Conservation (phyloP, 2,113 vertebrate genomes). For the Ardeotis arabs region DNA sequence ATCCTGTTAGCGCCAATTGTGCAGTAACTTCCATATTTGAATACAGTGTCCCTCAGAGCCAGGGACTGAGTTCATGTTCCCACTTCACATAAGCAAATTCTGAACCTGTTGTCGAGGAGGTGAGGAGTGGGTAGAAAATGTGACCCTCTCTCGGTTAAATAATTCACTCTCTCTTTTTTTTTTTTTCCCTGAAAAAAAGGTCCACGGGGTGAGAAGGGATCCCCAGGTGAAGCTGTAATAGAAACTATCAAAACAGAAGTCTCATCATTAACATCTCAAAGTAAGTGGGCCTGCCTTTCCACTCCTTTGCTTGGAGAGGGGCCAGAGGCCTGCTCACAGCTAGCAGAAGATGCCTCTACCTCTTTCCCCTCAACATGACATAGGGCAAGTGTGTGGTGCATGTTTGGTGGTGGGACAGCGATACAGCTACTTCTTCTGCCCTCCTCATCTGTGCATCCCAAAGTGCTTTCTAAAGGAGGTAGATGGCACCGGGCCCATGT, state of each 20-base stretch:
- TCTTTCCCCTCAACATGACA: neutral
- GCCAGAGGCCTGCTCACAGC: neutral
- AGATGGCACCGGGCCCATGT: neutral
- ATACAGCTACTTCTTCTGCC: neutral
- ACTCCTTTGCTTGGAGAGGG: neutral
- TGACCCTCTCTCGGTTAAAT: neutral
- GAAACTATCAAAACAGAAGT: constrained; percentile 62
- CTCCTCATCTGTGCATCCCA: neutral
- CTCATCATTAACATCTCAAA: constrained; percentile 47
- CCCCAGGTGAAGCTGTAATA: constrained; percentile 73
- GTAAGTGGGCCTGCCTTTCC: constrained; percentile 18
- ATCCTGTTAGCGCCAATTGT: neutral
- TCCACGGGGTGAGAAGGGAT: constrained; percentile 81
- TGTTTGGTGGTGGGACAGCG: neutral
- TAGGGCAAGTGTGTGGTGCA: neutral
- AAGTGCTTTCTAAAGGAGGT: neutral
- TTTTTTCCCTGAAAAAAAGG: constrained; percentile 58
- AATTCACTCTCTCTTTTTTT: neutral
- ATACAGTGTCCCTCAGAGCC: neutral
- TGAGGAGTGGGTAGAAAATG: neutral
- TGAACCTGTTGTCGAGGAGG: neutral
- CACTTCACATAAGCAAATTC: neutral
- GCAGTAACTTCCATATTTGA: neutral
- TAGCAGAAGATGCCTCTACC: neutral
- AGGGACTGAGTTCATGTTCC: neutral